A percentile compares a stretch with the other conserved stretches of the same genome.
phyloP scores from a whole-genome alignment of 2,888 invertebrate species.

The Conistra vaccinii region DNA sequence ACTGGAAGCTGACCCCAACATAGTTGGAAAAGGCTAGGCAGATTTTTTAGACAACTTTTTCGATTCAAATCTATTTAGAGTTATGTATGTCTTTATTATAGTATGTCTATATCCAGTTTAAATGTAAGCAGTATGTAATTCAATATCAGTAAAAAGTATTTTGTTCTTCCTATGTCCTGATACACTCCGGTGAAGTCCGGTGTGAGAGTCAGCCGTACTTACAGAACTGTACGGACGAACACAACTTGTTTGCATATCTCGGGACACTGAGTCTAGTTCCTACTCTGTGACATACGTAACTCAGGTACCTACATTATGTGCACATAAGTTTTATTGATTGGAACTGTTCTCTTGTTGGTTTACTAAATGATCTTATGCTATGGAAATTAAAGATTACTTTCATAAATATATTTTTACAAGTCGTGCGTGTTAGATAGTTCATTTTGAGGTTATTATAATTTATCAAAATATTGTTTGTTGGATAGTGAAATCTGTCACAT shows the following conservation, averaged over 20 bases:
- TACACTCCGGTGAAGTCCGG: constrained; percentile 49
- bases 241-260: constrained; percentile 71
- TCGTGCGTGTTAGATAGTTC: too few relatives aligned
- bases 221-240: constrained; percentile 63
- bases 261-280: constrained; percentile 59
- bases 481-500: too few relatives aligned
- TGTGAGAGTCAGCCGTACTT: constrained; percentile 56
- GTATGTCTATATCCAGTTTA: not conserved
- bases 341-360: not conserved
- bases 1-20: too few relatives aligned
- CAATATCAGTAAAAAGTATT: not conserved
- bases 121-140: not conserved
- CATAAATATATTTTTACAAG: not conserved
- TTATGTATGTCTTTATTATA: too few relatives aligned
- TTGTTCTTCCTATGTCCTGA: not conserved
- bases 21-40: too few relatives aligned
- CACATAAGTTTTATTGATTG: constrained; percentile 44
- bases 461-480: too few relatives aligned
- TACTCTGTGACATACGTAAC: constrained; percentile 54
- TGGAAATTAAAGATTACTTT: not conserved
- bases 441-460: too few relatives aligned
- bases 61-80: too few relatives aligned
- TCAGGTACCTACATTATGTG: constrained; percentile 24
- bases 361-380: not conserved
- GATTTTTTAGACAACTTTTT: too few relatives aligned